phyloP scores from a whole-genome alignment of 1,140 invertebrate species.

The Drosophila jambulina region DNA sequence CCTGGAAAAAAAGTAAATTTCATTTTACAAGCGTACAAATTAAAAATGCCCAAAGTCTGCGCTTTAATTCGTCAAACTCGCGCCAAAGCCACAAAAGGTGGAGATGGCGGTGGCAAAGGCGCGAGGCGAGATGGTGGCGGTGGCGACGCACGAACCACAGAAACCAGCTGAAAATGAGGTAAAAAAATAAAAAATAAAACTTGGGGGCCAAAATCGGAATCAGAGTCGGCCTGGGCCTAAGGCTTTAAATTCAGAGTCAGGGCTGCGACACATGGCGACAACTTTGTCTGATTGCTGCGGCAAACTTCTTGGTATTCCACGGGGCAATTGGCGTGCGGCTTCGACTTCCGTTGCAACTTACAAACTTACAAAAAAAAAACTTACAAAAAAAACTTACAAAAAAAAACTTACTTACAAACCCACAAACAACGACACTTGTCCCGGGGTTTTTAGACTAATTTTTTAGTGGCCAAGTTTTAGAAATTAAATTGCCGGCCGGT shows the following conservation, averaged over 20 bases:
- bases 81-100: constrained; percentile 72
- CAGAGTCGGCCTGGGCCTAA: constrained; percentile 12
- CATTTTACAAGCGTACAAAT: constrained; percentile 83
- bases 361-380: constrained; percentile 5
- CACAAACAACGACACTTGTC: constrained; percentile 75
- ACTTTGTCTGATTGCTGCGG: constrained; percentile 64
- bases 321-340: constrained; percentile 58
- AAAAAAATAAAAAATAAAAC: constrained; percentile 28
- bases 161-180: constrained; percentile 13
- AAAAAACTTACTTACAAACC: too few species aligned
- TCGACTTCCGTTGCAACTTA: constrained; percentile 70
- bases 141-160: constrained; percentile 69
- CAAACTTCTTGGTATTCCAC: constrained; percentile 73
- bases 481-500: constrained; percentile 61
- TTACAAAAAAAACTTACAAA: constrained; percentile 2
- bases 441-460: constrained; percentile 69
- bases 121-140: constrained; percentile 27
- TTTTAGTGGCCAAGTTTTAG: constrained; percentile 57
- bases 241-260: constrained; percentile 42
- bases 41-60: constrained; percentile 81
- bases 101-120: constrained; percentile 12
- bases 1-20: constrained; percentile 74
- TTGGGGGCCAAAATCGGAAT: constrained; percentile 44
- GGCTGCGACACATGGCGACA: constrained; percentile 65
- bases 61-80: constrained; percentile 84